These are phyloP conservation scores for Gallinago nigripennis DNA, from an alignment of 2,797 vertebrate genomes.

Conservation along the genomic window DNA sequence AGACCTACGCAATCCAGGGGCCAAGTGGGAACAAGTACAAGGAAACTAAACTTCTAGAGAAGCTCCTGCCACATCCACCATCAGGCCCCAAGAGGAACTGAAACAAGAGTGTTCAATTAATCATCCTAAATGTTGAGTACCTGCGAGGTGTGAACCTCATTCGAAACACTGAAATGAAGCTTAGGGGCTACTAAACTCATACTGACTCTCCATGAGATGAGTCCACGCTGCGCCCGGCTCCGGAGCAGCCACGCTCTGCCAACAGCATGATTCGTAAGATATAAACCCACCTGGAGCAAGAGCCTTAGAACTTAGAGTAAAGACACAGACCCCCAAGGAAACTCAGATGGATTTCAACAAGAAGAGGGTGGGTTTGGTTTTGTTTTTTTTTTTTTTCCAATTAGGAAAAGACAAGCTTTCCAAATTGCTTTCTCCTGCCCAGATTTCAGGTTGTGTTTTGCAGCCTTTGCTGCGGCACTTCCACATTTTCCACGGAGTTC, in stretches of 20 bases:
- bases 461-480: background rate
- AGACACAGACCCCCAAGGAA: background rate
- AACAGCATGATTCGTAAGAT: background rate
- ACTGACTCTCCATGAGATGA: background rate
- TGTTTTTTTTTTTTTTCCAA: background rate
- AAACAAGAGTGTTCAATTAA: conserved; percentile 2
- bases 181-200: background rate
- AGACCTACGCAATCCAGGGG: accelerated
- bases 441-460: background rate
- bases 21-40: background rate
- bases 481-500: background rate
- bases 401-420: background rate
- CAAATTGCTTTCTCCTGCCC: background rate
- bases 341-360: background rate
- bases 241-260: background rate
- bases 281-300: background rate
- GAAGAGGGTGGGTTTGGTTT: background rate
- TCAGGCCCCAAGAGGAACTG: background rate
- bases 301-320: background rate
- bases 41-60: conserved; percentile 1
- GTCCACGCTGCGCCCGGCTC: background rate
- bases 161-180: background rate
- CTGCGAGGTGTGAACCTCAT: background rate
- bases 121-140: background rate
- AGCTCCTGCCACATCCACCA: background rate